phyloP scores from a whole-genome alignment of 2,113 vertebrate genomes.

The Anarhynchus alexandrinus region DNA sequence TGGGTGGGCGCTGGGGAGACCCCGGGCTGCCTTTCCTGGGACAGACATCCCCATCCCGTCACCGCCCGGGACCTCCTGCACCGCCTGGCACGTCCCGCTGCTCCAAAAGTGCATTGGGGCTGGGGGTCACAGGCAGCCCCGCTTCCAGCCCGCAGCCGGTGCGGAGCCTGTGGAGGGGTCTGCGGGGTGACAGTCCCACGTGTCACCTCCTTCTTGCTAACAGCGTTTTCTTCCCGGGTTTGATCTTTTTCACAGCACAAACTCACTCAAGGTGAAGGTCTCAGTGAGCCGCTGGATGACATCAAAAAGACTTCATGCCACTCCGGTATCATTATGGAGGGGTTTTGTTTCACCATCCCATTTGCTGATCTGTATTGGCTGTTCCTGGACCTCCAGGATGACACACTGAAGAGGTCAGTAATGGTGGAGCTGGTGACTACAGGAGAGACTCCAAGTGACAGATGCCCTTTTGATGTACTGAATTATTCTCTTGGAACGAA shows the following conservation, averaged over 20 bases:
- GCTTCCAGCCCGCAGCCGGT: background rate
- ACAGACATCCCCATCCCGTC: background rate
- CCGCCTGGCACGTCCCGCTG: background rate
- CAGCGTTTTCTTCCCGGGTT: background rate
- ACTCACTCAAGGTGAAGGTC: background rate
- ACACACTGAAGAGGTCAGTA: constrained; percentile 16
- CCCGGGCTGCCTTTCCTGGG: background rate
- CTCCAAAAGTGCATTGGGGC: background rate
- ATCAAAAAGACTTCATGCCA: constrained; percentile 11
- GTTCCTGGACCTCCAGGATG: constrained; percentile 50
- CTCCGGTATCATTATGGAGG: constrained; percentile 9
- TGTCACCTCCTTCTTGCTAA: background rate
- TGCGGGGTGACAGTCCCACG: background rate
- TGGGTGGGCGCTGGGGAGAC: too few relatives aligned
- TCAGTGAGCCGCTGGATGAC: constrained; percentile 29
- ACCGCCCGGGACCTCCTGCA: background rate
- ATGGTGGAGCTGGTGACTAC: background rate
- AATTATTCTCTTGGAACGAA: background rate
- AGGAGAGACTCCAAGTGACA: background rate
- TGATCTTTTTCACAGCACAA: background rate
- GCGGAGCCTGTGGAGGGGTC: background rate
- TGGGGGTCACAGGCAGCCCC: too few relatives aligned
- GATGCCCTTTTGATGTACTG: background rate
- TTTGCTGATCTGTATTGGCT: constrained; percentile 42
- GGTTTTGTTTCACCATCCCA: constrained; percentile 35